Evolutionary conservation across 2,797 vertebrate genomes (phyloP).

Genomic region (Malurus leucopterus): DNA sequence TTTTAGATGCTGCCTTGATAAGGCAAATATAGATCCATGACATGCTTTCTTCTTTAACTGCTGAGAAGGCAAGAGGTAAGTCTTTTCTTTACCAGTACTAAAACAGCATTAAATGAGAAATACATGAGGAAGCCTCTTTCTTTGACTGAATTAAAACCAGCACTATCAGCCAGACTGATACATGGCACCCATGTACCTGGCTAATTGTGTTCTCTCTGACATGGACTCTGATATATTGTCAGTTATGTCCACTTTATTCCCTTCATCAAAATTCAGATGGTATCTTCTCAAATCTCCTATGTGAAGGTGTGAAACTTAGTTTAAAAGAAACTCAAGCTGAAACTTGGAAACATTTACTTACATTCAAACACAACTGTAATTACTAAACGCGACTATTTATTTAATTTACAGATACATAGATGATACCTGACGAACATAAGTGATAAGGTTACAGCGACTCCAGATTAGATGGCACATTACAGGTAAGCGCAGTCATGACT

Average conservation of each 20-base stretch:
- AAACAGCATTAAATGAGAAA: not conserved
- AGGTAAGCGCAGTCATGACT: not conserved
- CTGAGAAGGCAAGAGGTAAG: not conserved
- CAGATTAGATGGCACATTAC: not conserved
- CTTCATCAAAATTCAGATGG: not conserved
- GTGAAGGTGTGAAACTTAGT: not conserved
- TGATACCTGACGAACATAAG: fast-evolving
- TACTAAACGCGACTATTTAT: not conserved
- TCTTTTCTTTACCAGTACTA: not conserved
- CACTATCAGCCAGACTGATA: not conserved
- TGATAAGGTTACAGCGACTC: not conserved
- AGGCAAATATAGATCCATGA: not conserved
- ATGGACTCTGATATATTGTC: fast-evolving
- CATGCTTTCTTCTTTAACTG: not conserved
- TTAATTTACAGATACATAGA: not conserved
- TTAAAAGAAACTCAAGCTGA: not conserved
- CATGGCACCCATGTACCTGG: fast-evolving
- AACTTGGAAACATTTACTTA: not conserved
- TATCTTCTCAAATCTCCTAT: not conserved
- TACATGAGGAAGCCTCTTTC: fast-evolving
- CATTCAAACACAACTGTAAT: not conserved
- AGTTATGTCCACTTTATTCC: not conserved
- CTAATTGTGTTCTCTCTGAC: not conserved
- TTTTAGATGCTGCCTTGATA: not conserved
- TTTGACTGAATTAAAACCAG: not conserved